Base-by-base conservation (phyloP, 1,140 invertebrate species). In the Heterodera carotae region DNA sequence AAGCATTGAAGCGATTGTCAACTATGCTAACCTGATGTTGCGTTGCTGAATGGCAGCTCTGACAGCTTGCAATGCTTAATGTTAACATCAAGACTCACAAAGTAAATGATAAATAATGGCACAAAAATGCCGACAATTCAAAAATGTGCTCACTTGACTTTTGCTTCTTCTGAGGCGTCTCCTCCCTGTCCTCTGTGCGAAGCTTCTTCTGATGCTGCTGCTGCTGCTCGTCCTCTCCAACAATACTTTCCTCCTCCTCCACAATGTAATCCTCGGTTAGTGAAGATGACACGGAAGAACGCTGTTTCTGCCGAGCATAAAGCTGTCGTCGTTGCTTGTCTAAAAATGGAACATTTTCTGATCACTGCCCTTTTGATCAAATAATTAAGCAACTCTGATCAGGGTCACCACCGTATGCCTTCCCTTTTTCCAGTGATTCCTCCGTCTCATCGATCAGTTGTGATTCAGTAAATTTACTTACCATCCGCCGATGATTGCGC, bases 21-120 rank as follows among this genome's bases (percentile, higher is more conserved):
- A 27, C 22, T 31, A 34, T 27, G 29, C 8, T 66, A 66, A 62
- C 72, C 72, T 76, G 64, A 66, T 73, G 66, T 84, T 84, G 39
- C 83, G 67, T 67, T 79, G 66, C 12, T 77, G 67, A 25, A 84
- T 84, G 31, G 83, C 80, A 31, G 70, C 29, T 62, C 80, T 60
- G 53, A 84, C 73, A 48, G 80, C 77, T 64, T 84, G 79, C 25
- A 84, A 48, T 22, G 82, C 80, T 69, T 36, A 64, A 64, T 62
- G 12, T n/a, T n/a, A 12, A 43, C 6, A 43, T 8, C 39, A 43
- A 43, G n/a, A n/a, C n/a, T n/a, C n/a, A n/a, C n/a, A n/a, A n/a
- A n/a, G n/a, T n/a, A n/a, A n/a, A n/a, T n/a, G n/a, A n/a, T n/a
- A n/a, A n/a, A n/a, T n/a, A n/a, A n/a, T n/a, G n/a, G n/a, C n/a